phyloP scores from a whole-genome alignment of 2,797 vertebrate genomes.

The Argyrosomus regius region DNA sequence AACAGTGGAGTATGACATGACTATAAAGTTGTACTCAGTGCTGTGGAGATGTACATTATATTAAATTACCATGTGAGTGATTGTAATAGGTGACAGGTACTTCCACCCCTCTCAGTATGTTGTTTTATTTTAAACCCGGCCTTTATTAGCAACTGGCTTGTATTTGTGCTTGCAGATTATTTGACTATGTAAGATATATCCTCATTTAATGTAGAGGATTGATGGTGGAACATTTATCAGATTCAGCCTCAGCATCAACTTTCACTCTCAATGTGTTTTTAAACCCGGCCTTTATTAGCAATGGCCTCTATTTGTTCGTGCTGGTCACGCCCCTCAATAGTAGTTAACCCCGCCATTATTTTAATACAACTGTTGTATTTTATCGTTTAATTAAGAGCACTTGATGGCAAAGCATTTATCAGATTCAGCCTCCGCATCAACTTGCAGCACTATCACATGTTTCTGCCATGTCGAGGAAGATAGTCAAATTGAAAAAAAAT shows the following conservation, averaged over 20 bases:
- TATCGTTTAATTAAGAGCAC: background rate
- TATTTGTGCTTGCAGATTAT: too few relatives aligned
- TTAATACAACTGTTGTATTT: background rate
- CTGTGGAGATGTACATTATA: background rate
- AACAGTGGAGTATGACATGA: background rate
- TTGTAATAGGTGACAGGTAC: background rate
- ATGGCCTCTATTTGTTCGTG: background rate
- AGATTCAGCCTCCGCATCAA: background rate
- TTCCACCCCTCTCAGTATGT: too few relatives aligned
- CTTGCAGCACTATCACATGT: background rate
- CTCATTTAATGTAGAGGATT: background rate
- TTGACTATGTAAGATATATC: background rate
- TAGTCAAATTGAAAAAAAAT: slow-evolving; percentile 5
- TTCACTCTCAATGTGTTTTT: background rate
- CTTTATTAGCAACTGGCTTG: too few relatives aligned
- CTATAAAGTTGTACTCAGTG: background rate
- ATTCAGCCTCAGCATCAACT: too few relatives aligned
- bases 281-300: background rate
- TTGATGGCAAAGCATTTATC: background rate
- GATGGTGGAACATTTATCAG: too few relatives aligned
- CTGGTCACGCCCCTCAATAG: background rate
- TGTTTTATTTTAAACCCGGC: background rate
- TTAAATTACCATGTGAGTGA: background rate
- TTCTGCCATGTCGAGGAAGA: background rate
- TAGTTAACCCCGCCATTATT: background rate